Evolutionary conservation across 2,888 invertebrate species (phyloP).

Genomic region (Pachliopta kotzebuea): DNA sequence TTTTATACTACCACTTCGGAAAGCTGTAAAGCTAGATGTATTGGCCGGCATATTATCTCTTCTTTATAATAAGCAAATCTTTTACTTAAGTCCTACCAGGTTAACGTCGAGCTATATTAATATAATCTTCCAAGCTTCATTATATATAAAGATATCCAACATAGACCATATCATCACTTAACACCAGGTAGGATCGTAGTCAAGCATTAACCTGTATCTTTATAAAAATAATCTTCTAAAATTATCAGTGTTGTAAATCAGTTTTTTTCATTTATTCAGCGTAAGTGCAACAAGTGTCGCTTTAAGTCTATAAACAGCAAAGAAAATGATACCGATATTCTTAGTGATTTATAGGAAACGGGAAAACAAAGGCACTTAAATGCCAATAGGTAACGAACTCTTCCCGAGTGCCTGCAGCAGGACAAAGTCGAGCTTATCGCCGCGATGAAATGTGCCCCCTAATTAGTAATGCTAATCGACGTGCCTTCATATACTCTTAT

Average conservation of each 20-base stretch:
- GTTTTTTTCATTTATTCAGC: neutral
- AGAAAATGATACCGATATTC: neutral
- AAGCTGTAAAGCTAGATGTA: neutral
- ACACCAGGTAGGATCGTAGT: too few species aligned
- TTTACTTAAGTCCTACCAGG: too few species aligned
- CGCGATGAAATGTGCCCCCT: constrained; percentile 21
- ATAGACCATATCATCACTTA: too few species aligned
- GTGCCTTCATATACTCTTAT: neutral
- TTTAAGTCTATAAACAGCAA: neutral
- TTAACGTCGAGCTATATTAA: too few species aligned
- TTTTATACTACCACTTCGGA: neutral
- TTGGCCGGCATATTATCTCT: neutral
- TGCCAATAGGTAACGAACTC: constrained; percentile 28
- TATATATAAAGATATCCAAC: too few species aligned
- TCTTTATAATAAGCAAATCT: too few species aligned
- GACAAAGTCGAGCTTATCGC: constrained; percentile 27
- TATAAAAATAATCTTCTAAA: too few species aligned
- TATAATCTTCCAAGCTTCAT: too few species aligned
- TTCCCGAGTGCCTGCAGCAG: constrained; percentile 15
- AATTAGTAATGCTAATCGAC: constrained; percentile 28
- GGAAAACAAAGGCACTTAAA: constrained; percentile 24
- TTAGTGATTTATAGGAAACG: constrained; percentile 16
- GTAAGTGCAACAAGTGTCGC: neutral
- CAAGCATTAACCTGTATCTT: too few species aligned
- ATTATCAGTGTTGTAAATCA: too few species aligned